A percentile compares a stretch with the other conserved stretches of the same genome.
Conservation (phyloP, 2,888 invertebrate species). For the Parascotia fuliginaria region DNA sequence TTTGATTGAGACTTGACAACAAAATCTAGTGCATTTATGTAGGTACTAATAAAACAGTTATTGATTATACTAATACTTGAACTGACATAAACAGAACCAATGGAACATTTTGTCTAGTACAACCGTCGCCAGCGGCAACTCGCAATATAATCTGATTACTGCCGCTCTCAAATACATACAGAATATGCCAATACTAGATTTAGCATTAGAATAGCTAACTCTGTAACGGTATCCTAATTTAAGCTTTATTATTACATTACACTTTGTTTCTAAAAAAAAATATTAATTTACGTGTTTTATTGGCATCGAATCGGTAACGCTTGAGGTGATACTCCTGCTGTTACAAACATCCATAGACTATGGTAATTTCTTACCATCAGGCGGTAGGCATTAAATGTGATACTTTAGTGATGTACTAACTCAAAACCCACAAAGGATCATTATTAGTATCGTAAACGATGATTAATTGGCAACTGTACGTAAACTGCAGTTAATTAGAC, state of each 20-base stretch:
- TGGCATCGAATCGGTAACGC: too few species aligned
- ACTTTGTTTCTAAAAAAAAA: too few species aligned
- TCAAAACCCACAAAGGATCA: neutral
- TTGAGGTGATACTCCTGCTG: too few species aligned
- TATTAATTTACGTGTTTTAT: too few species aligned
- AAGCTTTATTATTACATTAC: too few species aligned
- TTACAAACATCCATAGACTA: too few species aligned
- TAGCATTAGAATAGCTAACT: slow-evolving; percentile 7
- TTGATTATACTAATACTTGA: slow-evolving; percentile 37
- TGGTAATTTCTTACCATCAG: too few species aligned
- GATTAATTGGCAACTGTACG: slow-evolving; percentile 23
- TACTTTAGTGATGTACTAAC: neutral
- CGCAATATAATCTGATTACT: slow-evolving; percentile 52
- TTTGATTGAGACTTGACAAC: too few species aligned
- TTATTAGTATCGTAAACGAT: slow-evolving; percentile 2
- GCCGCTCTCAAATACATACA: slow-evolving; percentile 38
- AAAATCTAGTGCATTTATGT: too few species aligned
- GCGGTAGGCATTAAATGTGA: neutral
- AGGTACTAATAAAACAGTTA: too few species aligned
- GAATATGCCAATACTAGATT: slow-evolving; percentile 15
- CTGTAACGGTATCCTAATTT: neutral
- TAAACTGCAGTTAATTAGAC: slow-evolving; percentile 29
- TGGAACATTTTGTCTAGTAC: slow-evolving; percentile 31
- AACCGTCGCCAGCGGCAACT: slow-evolving; percentile 32
- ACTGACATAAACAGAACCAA: slow-evolving; percentile 40